Conservation (phyloP, 2,113 vertebrate genomes). For the Leptocoma aspasia region DNA sequence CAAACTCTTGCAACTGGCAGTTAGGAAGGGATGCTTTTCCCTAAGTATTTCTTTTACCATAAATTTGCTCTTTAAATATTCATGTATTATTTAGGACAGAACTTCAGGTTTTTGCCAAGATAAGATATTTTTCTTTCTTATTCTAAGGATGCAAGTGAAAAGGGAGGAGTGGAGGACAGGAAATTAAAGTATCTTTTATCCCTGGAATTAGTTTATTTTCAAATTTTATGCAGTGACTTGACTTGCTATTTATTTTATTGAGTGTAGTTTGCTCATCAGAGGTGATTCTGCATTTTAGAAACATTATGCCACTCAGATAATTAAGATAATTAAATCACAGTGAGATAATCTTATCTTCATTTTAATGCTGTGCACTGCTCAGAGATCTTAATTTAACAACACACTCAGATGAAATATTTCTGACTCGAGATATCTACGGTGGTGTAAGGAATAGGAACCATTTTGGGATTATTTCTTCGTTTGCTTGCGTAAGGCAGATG, state of each 20-base stretch:
- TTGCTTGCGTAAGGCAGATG: background rate
- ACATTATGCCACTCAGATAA: background rate
- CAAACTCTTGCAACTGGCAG: background rate
- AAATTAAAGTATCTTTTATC: background rate
- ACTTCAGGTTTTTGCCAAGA: background rate
- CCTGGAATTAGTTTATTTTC: background rate
- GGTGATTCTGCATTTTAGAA: background rate
- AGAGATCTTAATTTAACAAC: slow-evolving; percentile 11
- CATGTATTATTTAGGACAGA: background rate
- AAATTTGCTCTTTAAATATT: background rate
- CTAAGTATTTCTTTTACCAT: background rate
- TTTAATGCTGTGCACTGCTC: slow-evolving; percentile 6
- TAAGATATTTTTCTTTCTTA: background rate
- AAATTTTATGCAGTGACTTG: background rate
- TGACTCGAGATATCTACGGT: background rate
- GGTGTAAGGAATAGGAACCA: background rate
- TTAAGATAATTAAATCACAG: slow-evolving; percentile 35
- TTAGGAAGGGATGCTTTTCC: background rate
- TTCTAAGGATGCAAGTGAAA: background rate
- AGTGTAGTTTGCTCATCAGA: background rate
- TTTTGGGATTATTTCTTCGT: background rate
- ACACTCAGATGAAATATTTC: background rate
- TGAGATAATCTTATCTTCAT: slow-evolving; percentile 27
- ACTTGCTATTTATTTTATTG: slow-evolving; percentile 1
- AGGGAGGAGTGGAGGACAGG: background rate